Evolutionary conservation across 2,113 vertebrate genomes (phyloP), one percentile per base, ranked within the genome.

Genomic region (Argyrosomus japonicus): DNA sequence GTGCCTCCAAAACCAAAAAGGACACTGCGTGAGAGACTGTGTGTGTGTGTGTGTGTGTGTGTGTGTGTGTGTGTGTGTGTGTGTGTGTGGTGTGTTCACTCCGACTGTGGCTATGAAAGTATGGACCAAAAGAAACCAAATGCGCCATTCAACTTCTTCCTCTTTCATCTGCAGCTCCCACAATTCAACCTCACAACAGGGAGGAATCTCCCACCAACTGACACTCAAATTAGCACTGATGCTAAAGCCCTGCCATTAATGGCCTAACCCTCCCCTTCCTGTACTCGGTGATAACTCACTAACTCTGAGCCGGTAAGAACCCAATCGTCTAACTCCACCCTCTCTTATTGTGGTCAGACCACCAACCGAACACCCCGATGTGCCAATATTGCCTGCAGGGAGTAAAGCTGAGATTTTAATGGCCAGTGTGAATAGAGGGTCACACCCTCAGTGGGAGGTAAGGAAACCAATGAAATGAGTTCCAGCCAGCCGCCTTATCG

Each of bases 361-460:
- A 88, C 89, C 90, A 87, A 57, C 83, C 40, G 62, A 90, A 89
- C 83, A 88, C 77, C 81, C 61, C 45, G 17, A 79, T 77, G 88
- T 71, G 85, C 70, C 71, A 82, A 69, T 80, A 86, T 51, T 64
- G 90, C 91, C 89, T 85, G 88, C 80, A 79, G 86, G 85, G 87
- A 89, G 81, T 67, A 82, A 85, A 68, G 91, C 83, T 83, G 89
- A 86, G 89, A 83, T 91, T 93, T 87, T 92, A 93, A 95, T 91
- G 92, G 86, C 74, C 47, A 74, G 88, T 87, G 87, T 92, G 85
- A 90, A 91, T 84, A 81, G 62, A 88, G 87, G 90, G 88, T 92
- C 87, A 85, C 86, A 86, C 84, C 87, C 91, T 87, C 89, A 63
- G 85, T 77, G 71, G 89, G 91, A 82, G 84, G 86, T 67, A 79